Conservation (phyloP, 2,113 vertebrate species). For the Albula goreensis region DNA sequence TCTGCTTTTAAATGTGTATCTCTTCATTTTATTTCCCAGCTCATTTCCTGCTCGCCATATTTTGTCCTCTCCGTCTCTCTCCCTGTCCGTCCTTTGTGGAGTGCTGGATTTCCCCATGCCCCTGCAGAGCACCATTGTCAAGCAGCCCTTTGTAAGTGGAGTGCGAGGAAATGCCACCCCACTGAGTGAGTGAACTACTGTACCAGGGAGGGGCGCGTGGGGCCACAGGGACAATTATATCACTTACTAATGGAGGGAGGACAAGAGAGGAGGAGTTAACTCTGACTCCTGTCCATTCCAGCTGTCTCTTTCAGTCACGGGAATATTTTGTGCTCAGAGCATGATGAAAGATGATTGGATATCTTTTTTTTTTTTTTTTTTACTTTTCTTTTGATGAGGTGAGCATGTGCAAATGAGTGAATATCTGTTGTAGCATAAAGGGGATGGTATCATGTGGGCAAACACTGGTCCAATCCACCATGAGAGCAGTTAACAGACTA, state of each 20-base stretch:
- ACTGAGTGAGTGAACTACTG: slow-evolving; percentile 18
- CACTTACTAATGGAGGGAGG: slow-evolving; percentile 39
- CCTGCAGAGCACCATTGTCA: slow-evolving; percentile 58
- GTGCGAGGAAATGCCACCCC: slow-evolving; percentile 55
- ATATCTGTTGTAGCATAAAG: no score
- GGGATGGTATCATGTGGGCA: no score
- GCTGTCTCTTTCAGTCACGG: background rate
- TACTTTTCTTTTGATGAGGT: no score
- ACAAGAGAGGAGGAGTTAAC: slow-evolving; percentile 15
- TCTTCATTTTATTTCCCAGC: background rate
- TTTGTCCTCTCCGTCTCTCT: slow-evolving; percentile 32
- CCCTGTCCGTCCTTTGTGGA: slow-evolving; percentile 49
- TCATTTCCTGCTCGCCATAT: slow-evolving; percentile 11
- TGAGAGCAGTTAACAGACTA: no score
- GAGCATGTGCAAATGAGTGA: no score
- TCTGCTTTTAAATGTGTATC: no score
- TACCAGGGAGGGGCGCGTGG: slow-evolving; percentile 23
- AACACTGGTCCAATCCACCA: no score
- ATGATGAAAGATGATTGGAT: background rate
- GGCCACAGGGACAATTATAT: slow-evolving; percentile 38
- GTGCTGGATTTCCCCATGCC: slow-evolving; percentile 55
- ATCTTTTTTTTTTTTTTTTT: background rate
- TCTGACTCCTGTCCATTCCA: background rate
- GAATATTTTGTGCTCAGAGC: background rate
- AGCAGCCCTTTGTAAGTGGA: slow-evolving; percentile 62